Evolutionary conservation across 2,113 vertebrate genomes (phyloP), one percentile per base, ranked within the genome.

Genomic region (Podarcis cretensis): DNA sequence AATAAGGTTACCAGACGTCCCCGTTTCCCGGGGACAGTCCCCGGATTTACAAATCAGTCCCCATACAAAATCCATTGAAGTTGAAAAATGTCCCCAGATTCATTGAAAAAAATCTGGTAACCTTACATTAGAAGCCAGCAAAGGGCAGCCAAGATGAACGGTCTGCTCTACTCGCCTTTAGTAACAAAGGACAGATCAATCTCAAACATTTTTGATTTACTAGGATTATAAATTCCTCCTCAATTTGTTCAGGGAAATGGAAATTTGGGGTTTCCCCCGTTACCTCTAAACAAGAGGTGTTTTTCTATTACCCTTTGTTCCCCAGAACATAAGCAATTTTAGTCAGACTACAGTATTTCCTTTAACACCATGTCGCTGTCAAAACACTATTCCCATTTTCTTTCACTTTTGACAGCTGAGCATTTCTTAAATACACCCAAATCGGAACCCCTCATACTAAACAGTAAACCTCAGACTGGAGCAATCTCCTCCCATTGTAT

Each of bases 351-450:
- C 93, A 95, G 95, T 97, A 97, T 97, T 97, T 97, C 96, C 97
- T 97, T 97, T 97, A 96, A 96, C 96, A 96, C 96, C 95, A 93
- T 96, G 96, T 94, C 90, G 95, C 96, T 97, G 97, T 97, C 97
- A 97, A 97, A 97, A 97, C 97, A 97, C 96, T 96, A 96, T 97
- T 96, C 97, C 95, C 94, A 94, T 96, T 97, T 95, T 97, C 96
- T 96, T 94, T 96, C 96, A 95, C 96, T 96, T 97, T 96, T 97
- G 97, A 97, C 97, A 97, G 97, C 96, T 97, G 96, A 97, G 95
- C 94, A 95, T 96, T 97, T 97, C 96, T 97, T 97, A 97, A 97
- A 97, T 97, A 97, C 95, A 97, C 95, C 96, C 96, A 97, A 97
- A 96, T 97, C 97, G 92, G 97, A 97, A 97, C 96, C 95, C 96